Evolutionary conservation across 2,113 vertebrate species (phyloP), one percentile per base, ranked within the genome.

Genomic region (Equus quagga): DNA sequence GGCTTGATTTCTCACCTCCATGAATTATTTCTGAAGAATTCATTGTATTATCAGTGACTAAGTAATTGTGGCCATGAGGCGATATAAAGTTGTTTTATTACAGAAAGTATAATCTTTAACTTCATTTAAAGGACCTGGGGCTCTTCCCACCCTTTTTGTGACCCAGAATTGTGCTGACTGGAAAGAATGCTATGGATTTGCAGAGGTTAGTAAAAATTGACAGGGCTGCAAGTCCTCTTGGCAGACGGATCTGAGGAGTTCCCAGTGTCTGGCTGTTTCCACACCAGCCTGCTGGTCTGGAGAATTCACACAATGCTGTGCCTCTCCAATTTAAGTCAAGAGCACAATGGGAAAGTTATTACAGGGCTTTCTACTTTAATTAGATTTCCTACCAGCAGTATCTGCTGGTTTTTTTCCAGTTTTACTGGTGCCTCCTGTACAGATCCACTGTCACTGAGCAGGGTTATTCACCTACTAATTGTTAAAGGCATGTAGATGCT

Each of bases 1-100:
- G 51, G 8, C 54, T 92, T 87, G 46, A 62, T 73, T 95, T 96
- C 49, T 70, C 13, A 75, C 23, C 41, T 93, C 62, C 14, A 5
- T 67, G 23, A 80, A 96, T 95, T 91, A 79, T 83, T 97, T 90
- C 85, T 92, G 82, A 85, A 91, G 60, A 36, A 21, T 82, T 86
- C 79, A 54, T 60, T 78, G 8, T 69, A 56, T 93, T 58, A 44
- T 86, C 88, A 82, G 24, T 46, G 21, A 82, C 89, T 60, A 44
- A 91, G 33, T 85, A 69, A 79, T 28, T 60, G 65, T 51, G 33
- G 54, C 36, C 79, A n/a, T 28, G 41, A 95, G 44, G 88, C 11
- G 15, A 56, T 76, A 64, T 1, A 31, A 69, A 86, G 73, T 28
- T 76, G 15, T 62, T 88, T 93, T 31, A 56, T 83, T 89, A 91